These are phyloP conservation scores for Rattus rattus DNA, from an alignment of 2,113 vertebrate genomes.

Conservation along the genomic window DNA sequence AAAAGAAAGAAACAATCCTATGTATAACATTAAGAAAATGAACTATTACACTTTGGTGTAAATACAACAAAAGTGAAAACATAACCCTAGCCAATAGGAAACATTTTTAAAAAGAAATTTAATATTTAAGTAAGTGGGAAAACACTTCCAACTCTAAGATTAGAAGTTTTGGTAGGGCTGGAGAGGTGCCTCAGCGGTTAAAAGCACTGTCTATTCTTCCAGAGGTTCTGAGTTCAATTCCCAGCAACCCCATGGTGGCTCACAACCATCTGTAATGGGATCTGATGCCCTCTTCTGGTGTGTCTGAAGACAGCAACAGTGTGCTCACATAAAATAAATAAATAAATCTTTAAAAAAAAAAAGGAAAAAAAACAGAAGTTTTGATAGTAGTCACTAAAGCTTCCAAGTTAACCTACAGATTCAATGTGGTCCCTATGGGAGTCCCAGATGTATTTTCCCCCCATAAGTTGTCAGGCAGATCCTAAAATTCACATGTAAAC, in stretches of 20 bases:
- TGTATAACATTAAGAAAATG: slow-evolving; percentile 7
- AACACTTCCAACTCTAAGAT: background rate
- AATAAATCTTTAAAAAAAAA: no score
- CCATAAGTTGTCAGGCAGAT: slow-evolving; percentile 26
- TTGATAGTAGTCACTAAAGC: background rate
- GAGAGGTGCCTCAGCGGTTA: no score
- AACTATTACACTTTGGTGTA: background rate
- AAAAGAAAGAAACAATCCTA: no score
- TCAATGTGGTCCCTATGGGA: background rate
- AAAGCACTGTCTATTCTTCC: no score
- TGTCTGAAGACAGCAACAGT: no score
- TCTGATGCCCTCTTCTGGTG: no score
- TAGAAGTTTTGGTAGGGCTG: background rate
- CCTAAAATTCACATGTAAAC: slow-evolving; percentile 40
- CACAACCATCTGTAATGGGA: no score
- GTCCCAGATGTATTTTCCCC: background rate
- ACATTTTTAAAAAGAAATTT: slow-evolving; percentile 10
- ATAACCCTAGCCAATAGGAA: background rate
- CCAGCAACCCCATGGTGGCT: no score
- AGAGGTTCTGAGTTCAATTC: no score
- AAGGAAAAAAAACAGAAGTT: background rate
- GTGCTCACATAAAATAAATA: no score
- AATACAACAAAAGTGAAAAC: background rate
- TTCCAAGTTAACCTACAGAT: background rate
- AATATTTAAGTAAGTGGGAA: slow-evolving; percentile 40